Conservation (phyloP, 2,113 vertebrate genomes). For the Sapajus apella region DNA sequence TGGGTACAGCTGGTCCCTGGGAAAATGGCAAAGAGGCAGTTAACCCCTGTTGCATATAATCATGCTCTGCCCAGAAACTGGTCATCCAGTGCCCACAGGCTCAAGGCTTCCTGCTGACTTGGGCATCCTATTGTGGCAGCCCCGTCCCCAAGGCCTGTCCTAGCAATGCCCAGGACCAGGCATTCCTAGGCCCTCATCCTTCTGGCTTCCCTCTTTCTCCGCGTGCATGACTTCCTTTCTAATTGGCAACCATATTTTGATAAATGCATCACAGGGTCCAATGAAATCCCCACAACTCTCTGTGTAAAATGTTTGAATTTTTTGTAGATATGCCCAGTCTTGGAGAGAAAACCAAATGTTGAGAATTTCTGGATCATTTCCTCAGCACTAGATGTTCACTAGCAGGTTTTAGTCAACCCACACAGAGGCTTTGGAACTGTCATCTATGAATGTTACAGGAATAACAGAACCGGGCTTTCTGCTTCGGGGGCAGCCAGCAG, state of each 20-base stretch:
- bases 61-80: background rate
- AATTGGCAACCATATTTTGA: background rate
- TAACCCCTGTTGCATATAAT: background rate
- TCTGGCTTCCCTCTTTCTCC: background rate
- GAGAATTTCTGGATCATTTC: conserved; percentile 33
- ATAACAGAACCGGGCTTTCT: background rate
- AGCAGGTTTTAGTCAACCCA: background rate
- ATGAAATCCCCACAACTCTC: background rate
- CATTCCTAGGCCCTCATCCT: background rate
- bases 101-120: background rate
- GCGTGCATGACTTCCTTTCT: background rate
- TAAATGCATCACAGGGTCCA: background rate
- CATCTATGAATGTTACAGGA: background rate
- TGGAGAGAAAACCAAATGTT: background rate
- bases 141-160: too few species aligned
- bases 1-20: background rate
- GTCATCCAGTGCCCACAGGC: background rate
- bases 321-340: background rate
- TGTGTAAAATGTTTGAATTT: background rate
- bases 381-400: background rate
- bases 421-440: background rate
- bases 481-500: background rate
- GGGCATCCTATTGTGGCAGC: background rate
- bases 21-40: background rate
- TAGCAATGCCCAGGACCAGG: background rate